Conservation (phyloP, 2,888 invertebrate species). For the Parasteatoda lunata region DNA sequence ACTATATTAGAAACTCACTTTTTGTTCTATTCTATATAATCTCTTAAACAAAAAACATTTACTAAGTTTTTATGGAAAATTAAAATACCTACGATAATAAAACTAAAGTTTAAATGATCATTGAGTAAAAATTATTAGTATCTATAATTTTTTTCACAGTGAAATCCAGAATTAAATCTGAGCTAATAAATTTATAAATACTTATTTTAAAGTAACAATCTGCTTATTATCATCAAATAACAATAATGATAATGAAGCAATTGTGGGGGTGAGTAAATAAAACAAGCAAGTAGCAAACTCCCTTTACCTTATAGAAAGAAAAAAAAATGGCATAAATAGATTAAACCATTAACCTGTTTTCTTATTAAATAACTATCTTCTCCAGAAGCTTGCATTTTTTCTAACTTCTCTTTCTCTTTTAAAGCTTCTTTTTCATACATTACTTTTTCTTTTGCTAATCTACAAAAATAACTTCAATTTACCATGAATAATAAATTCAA, state of each 20-base stretch:
- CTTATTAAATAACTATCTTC: conserved; percentile 56
- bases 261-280: too few relatives aligned
- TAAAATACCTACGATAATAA: too few relatives aligned
- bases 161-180: neutral
- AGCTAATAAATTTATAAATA: neutral
- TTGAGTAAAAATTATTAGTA: too few relatives aligned
- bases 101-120: too few relatives aligned
- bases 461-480: neutral
- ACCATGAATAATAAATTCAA: too few relatives aligned
- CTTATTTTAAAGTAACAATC: neutral
- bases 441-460: conserved; percentile 64
- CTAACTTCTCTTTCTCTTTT: conserved; percentile 54
- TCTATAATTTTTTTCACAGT: too few relatives aligned
- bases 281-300: neutral
- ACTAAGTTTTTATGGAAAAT: too few relatives aligned
- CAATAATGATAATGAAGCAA: too few relatives aligned
- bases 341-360: conserved; percentile 42
- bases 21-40: too few relatives aligned
- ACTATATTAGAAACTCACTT: too few relatives aligned
- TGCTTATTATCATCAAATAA: neutral
- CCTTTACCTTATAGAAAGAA: neutral
- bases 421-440: conserved; percentile 65
- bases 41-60: too few relatives aligned
- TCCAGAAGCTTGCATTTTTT: conserved; percentile 53
- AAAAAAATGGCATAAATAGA: neutral